Evolutionary conservation across 2,888 invertebrate species (phyloP), one percentile per base, ranked within the genome.

Genomic region (Athalia rosae): DNA sequence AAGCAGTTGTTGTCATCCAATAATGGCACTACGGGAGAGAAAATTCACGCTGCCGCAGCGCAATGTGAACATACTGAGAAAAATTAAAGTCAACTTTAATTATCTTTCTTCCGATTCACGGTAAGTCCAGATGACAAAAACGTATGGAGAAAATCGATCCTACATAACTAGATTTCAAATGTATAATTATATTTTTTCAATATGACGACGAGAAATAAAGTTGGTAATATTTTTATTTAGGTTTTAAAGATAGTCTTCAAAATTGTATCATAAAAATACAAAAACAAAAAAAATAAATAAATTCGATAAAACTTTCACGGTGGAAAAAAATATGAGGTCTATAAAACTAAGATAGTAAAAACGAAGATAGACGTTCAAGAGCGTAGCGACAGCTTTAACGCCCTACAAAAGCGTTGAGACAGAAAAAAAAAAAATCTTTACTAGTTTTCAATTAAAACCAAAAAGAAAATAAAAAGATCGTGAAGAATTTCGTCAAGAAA

Each of bases 11-110:
- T 59, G 61, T 62, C 62, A 48, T 47, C 48, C 58, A 56, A n/a
- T 43, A 58, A 58, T 15, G 13, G 13, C 28, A 28, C 28, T 28
- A 15, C 61, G 63, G 15, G 4, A 59, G 67, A 67, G n/a, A 15
- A 53, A 67, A 67, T n/a, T 67, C 67, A 28, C 53, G 28, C 67
- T 41, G 53, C 53, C 48, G 11, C 50, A 67, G 50, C 50, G 53
- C 45, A 48, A 67, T 67, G 28, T 28, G 28, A 28, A 28, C n/a
- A n/a, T 28, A 28, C 28, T 2, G 28, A 1, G 28, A 28, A 28
- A 28, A 28, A 28, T 28, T 28, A 28, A 28, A 28, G 28, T 28
- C 28, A 28, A 28, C 2, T 28, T 28, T 28, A 28, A 28, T 28
- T 28, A 28, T 2, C 28, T 28, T 28, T 28, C 28, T 28, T 28